phyloP scores from a whole-genome alignment of 2,888 invertebrate genomes.

The Polietes domitor region DNA sequence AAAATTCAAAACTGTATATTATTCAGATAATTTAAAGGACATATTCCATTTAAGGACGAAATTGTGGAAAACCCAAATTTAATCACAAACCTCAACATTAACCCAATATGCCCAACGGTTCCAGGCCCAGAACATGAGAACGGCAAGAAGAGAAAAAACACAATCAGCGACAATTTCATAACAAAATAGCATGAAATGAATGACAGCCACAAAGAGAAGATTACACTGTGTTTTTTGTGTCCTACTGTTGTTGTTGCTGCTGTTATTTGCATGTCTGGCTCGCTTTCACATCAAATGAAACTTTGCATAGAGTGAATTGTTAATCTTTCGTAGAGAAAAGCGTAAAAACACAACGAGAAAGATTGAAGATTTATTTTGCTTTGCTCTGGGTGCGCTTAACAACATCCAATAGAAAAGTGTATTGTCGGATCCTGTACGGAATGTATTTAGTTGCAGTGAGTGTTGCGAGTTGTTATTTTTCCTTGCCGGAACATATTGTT shows the following conservation, averaged over 20 bases:
- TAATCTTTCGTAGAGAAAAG: neutral
- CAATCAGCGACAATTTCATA: constrained; percentile 2
- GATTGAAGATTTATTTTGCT: constrained; percentile 16
- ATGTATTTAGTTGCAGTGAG: neutral
- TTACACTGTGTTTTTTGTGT: neutral
- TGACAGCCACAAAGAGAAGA: constrained; percentile 16
- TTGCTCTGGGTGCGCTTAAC: neutral
- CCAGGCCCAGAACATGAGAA: too few species aligned
- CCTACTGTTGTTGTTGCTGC: too few species aligned
- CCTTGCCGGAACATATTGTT: neutral
- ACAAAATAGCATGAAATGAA: constrained; percentile 6
- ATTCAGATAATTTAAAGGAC: too few species aligned
- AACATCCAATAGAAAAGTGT: constrained; percentile 20
- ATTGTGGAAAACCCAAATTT: too few species aligned
- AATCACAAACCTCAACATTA: too few species aligned
- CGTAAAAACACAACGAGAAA: neutral
- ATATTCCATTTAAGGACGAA: too few species aligned
- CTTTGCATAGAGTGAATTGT: neutral
- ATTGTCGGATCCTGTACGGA: neutral
- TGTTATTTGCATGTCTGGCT: too few species aligned
- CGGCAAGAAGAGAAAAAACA: too few species aligned
- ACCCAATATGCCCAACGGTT: too few species aligned
- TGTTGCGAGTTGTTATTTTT: too few species aligned
- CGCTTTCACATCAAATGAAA: neutral
- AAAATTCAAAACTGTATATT: too few species aligned